Evolutionary conservation across 2,797 vertebrate genomes (phyloP).

Genomic region (Melanotaenia parkinsoni): DNA sequence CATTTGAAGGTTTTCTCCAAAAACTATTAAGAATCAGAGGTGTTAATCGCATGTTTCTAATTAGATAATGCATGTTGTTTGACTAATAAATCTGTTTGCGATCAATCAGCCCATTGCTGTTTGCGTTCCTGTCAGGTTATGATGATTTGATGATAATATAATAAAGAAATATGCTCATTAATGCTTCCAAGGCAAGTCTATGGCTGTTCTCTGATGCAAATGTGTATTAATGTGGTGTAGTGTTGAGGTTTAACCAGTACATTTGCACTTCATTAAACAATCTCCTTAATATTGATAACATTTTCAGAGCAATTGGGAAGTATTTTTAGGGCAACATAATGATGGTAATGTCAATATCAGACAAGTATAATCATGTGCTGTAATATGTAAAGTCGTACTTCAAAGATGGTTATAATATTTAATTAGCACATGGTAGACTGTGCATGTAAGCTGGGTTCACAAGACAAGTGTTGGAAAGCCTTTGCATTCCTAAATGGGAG

Average conservation of each 20-base stretch:
- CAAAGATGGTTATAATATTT: constrained; percentile 3
- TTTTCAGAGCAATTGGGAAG: constrained; percentile 1
- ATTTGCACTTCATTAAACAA: constrained; percentile 18
- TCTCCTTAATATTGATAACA: constrained; percentile 21
- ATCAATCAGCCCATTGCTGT: constrained; percentile 14
- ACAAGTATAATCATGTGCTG: constrained; percentile 1
- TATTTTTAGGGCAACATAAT: not conserved
- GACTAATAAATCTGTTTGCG: constrained; percentile 12
- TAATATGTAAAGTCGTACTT: not conserved
- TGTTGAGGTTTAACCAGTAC: not conserved
- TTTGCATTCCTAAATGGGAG: not conserved
- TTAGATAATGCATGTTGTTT: constrained; percentile 27
- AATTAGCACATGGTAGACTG: constrained; percentile 11
- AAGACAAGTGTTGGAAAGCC: not conserved
- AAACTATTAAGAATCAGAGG: not conserved
- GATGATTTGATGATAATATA: constrained; percentile 14
- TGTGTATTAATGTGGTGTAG: constrained; percentile 8
- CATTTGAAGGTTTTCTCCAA: constrained; percentile 1
- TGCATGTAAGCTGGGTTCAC: not conserved
- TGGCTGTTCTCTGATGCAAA: constrained; percentile 21
- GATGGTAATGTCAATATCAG: not conserved
- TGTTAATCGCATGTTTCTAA: constrained; percentile 10
- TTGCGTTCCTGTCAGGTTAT: constrained; percentile 8
- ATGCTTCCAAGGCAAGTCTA: constrained; percentile 4
- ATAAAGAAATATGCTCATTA: constrained; percentile 13